Base-by-base conservation (phyloP, 1,140 invertebrate genomes). In the Heterodera schachtii region DNA sequence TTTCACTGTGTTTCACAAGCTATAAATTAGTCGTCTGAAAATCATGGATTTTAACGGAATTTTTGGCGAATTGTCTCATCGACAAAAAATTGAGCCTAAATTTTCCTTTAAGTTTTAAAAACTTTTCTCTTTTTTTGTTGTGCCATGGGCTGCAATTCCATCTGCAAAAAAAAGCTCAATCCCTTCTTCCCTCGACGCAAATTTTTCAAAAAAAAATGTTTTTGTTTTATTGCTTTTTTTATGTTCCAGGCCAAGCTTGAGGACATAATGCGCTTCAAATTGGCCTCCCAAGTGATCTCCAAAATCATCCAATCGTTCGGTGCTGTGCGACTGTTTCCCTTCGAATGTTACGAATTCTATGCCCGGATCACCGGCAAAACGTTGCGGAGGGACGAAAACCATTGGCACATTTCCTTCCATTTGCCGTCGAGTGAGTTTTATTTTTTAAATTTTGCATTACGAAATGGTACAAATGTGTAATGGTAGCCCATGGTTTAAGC, bases 261-360 rank as follows among this genome's bases (percentile, higher is more conserved):
- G 91, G 95, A 97, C 91, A 95, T 96, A 74, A 93, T 95, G 87
- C 93, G 95, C 87, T 96, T 96, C 91, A 96, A 96, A 93, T 94
- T 95, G 88, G 85, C 95, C 77, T 96, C 95, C 19, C 93, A 94
- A 85, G 94, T 96, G 69, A 96, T 97, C 93, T 95, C 96, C 90
- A 95, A 94, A 91, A 93, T 96, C 87, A 98, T 98, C 87, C 95
- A 98, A 90, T 95, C 97, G 91, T 98, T 98, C 92, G 96, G 95
- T 70, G 94, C 95, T 47, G 94, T 94, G 71, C 95, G 97, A 90
- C 92, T 98, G 75, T 98, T 98, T 91, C 96, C 96, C 3, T 93
- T 94, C 71, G 94, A 96, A 67, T 98, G 98, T 90, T 98, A 98
- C 89, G 95, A 98, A 91, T 98, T 96, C 91, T 98, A 98, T 91